phyloP scores from a whole-genome alignment of 2,797 vertebrate species.

The Poeciliopsis turneri region DNA sequence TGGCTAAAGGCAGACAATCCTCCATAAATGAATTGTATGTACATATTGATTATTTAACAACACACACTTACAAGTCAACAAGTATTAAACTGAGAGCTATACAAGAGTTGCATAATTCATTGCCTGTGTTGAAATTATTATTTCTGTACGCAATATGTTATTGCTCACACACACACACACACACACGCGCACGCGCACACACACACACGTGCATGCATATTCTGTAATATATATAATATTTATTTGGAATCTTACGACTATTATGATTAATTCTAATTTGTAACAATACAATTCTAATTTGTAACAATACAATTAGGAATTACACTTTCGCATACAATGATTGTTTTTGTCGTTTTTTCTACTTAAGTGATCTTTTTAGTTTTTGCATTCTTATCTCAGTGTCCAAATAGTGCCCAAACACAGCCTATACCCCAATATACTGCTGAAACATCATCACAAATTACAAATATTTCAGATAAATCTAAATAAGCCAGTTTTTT shows the following conservation, averaged over 20 bases:
- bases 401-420: neutral
- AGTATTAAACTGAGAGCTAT: constrained; percentile 7
- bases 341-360: neutral
- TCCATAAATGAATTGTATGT: constrained; percentile 17
- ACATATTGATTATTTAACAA: constrained; percentile 22
- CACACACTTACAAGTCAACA: constrained; percentile 21
- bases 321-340: neutral
- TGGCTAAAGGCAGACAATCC: constrained; percentile 20
- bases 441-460: neutral
- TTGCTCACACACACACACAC: neutral
- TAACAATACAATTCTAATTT: too few species aligned
- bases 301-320: neutral
- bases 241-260: neutral
- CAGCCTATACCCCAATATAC: neutral
- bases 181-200: too few species aligned
- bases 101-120: constrained; percentile 4
- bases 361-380: neutral
- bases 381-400: neutral
- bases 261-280: neutral
- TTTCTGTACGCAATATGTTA: neutral
- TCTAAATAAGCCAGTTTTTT: neutral
- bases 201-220: neutral
- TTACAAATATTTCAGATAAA: neutral
- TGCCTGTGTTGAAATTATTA: neutral
- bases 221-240: neutral